Evolutionary conservation across 2,888 invertebrate species (phyloP).

Genomic region (Melipona bicolor): DNA sequence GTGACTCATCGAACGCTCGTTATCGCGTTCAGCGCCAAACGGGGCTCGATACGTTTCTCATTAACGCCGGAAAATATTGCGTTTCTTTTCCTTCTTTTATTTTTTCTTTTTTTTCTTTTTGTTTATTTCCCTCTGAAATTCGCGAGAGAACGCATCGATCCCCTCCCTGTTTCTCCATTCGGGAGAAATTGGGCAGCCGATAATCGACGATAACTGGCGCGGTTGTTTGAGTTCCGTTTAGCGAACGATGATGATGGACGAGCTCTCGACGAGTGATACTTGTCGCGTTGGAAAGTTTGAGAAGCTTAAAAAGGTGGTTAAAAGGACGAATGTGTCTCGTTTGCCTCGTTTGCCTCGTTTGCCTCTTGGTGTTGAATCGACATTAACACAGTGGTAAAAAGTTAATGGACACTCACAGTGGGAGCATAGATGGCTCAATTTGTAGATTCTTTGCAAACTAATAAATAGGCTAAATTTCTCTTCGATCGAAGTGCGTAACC

Average conservation of each 20-base stretch:
- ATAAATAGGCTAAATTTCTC: too few species aligned
- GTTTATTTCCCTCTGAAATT: background rate
- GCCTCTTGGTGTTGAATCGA: too few species aligned
- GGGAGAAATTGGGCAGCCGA: background rate
- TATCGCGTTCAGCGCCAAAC: conserved; percentile 33
- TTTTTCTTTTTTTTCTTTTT: background rate
- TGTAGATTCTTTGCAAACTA: too few species aligned
- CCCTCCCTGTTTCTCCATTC: background rate
- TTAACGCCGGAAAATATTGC: conserved; percentile 2
- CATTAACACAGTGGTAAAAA: too few species aligned
- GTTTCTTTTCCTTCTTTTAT: background rate
- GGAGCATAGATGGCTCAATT: too few species aligned
- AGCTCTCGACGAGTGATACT: background rate
- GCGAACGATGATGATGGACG: background rate
- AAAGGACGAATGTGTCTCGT: background rate
- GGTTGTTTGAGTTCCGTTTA: background rate
- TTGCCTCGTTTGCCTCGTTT: too few species aligned
- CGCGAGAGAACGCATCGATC: background rate
- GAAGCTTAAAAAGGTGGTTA: background rate
- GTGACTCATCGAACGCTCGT: conserved; percentile 45
- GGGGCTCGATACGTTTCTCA: conserved; percentile 35
- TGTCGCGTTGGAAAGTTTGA: conserved; percentile 16
- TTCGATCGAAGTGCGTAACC: too few species aligned
- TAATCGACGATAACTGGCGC: background rate
- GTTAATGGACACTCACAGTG: too few species aligned